Conservation (phyloP, 2,797 vertebrate genomes). For the Numenius phaeopus region DNA sequence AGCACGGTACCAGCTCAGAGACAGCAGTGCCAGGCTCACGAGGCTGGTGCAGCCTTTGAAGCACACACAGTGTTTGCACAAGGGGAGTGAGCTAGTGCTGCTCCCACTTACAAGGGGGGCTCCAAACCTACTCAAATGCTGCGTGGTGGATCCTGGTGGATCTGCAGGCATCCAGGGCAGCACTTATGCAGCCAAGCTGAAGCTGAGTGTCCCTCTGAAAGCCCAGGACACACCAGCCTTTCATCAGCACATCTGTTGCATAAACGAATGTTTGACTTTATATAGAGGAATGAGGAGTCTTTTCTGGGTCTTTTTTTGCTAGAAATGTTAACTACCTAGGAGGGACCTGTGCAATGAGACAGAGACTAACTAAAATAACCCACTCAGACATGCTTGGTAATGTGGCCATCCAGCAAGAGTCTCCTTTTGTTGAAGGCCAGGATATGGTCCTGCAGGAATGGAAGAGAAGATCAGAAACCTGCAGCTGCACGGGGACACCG, state of each 20-base stretch:
- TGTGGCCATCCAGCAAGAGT: not conserved
- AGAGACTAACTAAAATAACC: not conserved
- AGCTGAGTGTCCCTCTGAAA: not conserved
- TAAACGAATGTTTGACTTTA: not conserved
- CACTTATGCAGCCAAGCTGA: not conserved
- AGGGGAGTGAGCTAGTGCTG: not conserved
- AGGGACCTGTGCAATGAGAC: not conserved
- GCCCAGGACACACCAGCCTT: not conserved
- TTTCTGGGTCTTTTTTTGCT: not conserved
- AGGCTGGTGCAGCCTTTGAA: not conserved
- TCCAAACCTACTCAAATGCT: not conserved
- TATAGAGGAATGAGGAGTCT: not conserved
- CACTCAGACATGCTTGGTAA: not conserved
- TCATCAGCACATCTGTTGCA: not conserved
- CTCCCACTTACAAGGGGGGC: not conserved
- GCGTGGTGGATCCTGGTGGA: not conserved
- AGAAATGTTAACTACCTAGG: not conserved
- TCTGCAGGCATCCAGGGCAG: not conserved
- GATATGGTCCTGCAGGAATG: not conserved
- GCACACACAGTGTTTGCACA: not conserved
- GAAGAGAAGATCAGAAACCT: not conserved
- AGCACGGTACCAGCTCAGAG: not conserved
- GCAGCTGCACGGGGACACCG: not conserved
- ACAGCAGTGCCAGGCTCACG: not conserved
- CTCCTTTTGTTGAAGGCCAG: not conserved